Base-by-base conservation (phyloP, 1,140 invertebrate species). In the Listronotus oregonensis region DNA sequence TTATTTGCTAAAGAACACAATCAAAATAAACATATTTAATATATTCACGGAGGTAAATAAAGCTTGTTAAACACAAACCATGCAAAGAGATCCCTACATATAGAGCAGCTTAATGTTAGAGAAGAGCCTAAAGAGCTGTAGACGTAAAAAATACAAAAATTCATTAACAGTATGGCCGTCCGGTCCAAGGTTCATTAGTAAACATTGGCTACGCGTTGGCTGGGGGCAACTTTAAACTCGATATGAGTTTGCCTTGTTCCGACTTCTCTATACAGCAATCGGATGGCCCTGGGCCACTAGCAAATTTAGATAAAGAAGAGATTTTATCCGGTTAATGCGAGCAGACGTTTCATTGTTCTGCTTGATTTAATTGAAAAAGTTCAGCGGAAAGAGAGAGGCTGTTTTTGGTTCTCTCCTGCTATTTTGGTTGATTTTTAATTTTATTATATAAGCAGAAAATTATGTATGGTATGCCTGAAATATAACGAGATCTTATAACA, bases 211-310 rank as follows among this genome's bases (percentile, higher is more conserved):
- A 43, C 15, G 31, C 42, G 18, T 17, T 40, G 34, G 54, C 18
- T 57, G 10, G 34, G 39, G 31, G 37, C 27, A 57, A 34, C 27
- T 17, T 40, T 40, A 57, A 37, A 57, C 37, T 57, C 39, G 31
- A 54, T 43, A 57, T 57, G 54, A 57, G 54, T 57, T 57, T 57
- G 54, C 39, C 54, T 42, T 40, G 42, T 57, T 51, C 49, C 49
- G 49, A 18, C 15, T 51, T 51, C 15, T 21, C 49, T 51, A 51
- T 51, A 51, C 15, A 43, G 40, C 46, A 49, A 57, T 18, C n/a
- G 37, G 51, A 43, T 27, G 14, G 37, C 39, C 21, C 40, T 7
- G 40, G 42, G 54, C 39, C 34, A 14, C 14, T 15, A 37, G 54
- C 40, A 43, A 43, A 43, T 57, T 57, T 57, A 43, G 54, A 57